Base-by-base conservation (phyloP, 2,797 vertebrate genomes). In the Taenioides sp. region DNA sequence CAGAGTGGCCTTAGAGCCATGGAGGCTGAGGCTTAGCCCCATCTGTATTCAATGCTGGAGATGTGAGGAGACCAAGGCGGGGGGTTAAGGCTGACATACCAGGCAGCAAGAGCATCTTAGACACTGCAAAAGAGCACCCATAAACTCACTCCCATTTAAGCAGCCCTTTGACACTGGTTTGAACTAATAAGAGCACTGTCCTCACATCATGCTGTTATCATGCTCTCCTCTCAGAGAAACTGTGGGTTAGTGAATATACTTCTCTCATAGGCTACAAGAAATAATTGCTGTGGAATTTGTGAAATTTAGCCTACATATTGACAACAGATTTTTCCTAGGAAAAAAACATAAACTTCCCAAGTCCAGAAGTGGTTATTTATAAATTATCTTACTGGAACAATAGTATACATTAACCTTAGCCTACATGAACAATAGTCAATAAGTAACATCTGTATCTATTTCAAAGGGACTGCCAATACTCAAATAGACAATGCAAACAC, bases 31-130 rank as follows among this genome's bases (percentile, higher is more conserved):
- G 70, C 78, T 81, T 76, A 76, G 77, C 70, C 85, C 85, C 84
- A 88, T 89, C 87, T 91, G 85, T 83, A 63, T 84, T 86, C 82
- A 91, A 90, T 91, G 86, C 76, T 81, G 74, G 75, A 84, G 87
- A 87, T 83, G 86, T 43, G 52, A 84, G 73, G 79, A 75, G 67
- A 67, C 61, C 74, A 1, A 80, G 54, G 80, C 18, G 64, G 81
- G 79, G 81, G 83, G 82, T 79, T 83, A 78, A 76, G 74, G 77
- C 63, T 54, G 47, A 85, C 87, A 92, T 90, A 91, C 91, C 85
- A 49, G 37, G 14, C n/a, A 81, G 43, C 0, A 10, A 77, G 72
- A 87, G 76, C 84, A 89, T 90, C 87, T 61, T 70, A 77, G 31
- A 83, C 79, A 77, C 71, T 72, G 65, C 12, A 76, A 75, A 74